A percentile compares a stretch with the other conserved stretches of the same genome.
phyloP scores from a whole-genome alignment of 2,888 invertebrate genomes.

The Masnerella sp. region DNA sequence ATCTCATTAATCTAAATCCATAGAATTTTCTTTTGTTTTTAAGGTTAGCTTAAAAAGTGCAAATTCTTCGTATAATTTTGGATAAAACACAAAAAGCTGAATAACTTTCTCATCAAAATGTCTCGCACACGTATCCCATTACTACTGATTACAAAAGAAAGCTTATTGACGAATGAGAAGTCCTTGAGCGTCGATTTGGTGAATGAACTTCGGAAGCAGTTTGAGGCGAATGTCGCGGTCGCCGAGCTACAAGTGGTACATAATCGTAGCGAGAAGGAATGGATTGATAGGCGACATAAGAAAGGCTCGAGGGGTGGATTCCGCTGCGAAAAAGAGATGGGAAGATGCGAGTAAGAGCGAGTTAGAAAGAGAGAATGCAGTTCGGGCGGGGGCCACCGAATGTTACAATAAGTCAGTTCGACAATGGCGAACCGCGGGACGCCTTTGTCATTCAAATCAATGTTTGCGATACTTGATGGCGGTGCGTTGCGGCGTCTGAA shows the following conservation, averaged over 20 bases:
- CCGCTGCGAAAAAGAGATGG: constrained; percentile 50
- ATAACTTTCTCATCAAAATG: no score
- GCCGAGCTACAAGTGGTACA: constrained; percentile 73
- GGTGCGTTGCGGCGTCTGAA: constrained; percentile 63
- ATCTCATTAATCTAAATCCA: no score
- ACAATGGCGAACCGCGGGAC: constrained; percentile 74
- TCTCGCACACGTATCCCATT: constrained; percentile 35
- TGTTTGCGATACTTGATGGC: constrained; percentile 75
- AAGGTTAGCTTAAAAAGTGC: no score
- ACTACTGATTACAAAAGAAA: constrained; percentile 41
- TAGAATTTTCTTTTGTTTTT: no score
- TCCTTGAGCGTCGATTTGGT: constrained; percentile 48
- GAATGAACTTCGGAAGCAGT: constrained; percentile 58
- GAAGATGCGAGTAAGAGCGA: constrained; percentile 41
- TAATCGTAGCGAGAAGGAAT: constrained; percentile 71
- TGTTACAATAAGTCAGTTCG: constrained; percentile 72
- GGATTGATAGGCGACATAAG: constrained; percentile 71
- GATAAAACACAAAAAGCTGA: no score
- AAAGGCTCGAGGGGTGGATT: constrained; percentile 48
- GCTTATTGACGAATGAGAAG: constrained; percentile 51
- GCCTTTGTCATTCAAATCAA: constrained; percentile 77
- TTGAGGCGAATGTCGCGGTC: constrained; percentile 57
- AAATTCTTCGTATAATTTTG: no score
- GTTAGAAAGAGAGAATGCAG: constrained; percentile 40
- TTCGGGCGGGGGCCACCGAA: constrained; percentile 48